Percentiles rank a stretch among this genome's conserved stretches.
Conservation (phyloP, 1,140 invertebrate genomes). For the Riptortus pedestris region DNA sequence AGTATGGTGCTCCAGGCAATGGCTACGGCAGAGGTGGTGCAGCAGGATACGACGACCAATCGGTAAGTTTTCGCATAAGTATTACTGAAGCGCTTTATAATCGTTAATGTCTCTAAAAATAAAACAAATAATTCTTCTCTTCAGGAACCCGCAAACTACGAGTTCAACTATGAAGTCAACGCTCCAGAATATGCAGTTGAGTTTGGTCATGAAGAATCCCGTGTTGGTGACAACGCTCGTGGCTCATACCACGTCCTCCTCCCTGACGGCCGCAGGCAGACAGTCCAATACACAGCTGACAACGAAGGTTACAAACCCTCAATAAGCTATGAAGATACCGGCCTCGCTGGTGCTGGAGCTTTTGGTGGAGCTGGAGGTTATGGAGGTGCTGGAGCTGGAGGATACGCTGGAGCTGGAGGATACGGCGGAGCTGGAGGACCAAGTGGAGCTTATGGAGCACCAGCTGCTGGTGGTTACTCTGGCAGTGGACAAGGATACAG, state of each 20-base stretch:
- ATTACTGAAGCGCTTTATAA: background rate
- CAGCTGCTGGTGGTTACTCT: slow-evolving; percentile 3
- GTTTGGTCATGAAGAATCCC: slow-evolving; percentile 69
- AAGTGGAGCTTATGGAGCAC: background rate
- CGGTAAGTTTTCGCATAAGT: slow-evolving; percentile 4
- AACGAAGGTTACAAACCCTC: slow-evolving; percentile 68
- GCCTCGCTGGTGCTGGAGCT: slow-evolving; percentile 3
- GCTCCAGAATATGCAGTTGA: slow-evolving; percentile 62
- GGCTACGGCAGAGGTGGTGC: background rate
- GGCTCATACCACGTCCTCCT: slow-evolving; percentile 75
- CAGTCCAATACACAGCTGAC: slow-evolving; percentile 73
- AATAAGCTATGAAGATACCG: slow-evolving; percentile 55
- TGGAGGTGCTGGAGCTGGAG: background rate
- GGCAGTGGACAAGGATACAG: no score
- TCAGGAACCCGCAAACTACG: slow-evolving; percentile 42
- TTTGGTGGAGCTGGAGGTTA: background rate
- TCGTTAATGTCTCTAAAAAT: no score
- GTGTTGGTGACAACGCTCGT: slow-evolving; percentile 64
- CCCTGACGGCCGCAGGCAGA: slow-evolving; percentile 74
- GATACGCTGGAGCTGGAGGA: slow-evolving; percentile 4
- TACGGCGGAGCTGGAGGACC: slow-evolving; percentile 5
- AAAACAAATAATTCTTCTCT: background rate
- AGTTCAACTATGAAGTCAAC: slow-evolving; percentile 74
- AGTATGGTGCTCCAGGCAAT: slow-evolving; percentile 18
- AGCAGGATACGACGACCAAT: slow-evolving; percentile 11